Conservation (phyloP, 2,797 vertebrate genomes). For the Leptoclinus maculatus region DNA sequence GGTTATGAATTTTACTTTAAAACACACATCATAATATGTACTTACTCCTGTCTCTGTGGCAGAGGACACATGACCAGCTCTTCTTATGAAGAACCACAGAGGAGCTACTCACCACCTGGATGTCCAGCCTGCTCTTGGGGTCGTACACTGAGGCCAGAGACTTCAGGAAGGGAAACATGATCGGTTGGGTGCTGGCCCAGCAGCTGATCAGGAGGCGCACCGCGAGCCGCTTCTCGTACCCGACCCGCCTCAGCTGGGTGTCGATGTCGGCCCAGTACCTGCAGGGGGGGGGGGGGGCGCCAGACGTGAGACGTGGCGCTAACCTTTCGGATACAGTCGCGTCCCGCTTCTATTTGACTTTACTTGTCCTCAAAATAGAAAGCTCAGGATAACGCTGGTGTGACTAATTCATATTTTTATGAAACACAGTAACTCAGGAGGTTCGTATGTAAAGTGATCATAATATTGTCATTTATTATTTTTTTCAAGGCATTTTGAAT, state of each 20-base stretch:
- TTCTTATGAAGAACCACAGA: neutral
- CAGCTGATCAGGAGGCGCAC: constrained; percentile 90
- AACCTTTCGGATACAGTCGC: neutral
- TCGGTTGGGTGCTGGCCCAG: constrained; percentile 83
- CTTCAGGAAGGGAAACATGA: constrained; percentile 90
- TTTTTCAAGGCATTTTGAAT: too few relatives aligned
- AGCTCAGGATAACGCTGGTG: neutral
- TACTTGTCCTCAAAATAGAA: neutral
- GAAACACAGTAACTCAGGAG: too few relatives aligned
- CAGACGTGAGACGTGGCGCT: too few relatives aligned
- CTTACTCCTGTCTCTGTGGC: neutral
- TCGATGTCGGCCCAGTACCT: constrained; percentile 95
- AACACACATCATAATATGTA: neutral
- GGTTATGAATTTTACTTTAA: rapidly evolving
- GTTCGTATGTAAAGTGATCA: too few relatives aligned
- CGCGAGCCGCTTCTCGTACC: constrained; percentile 83
- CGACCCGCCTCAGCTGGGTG: constrained; percentile 81
- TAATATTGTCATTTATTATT: too few relatives aligned
- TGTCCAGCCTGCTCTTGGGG: constrained; percentile 76
- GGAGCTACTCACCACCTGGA: constrained; percentile 89
- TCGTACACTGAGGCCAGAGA: constrained; percentile 88
- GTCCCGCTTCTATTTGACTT: neutral
- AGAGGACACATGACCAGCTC: neutral
- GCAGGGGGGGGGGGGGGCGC: constrained; percentile 16
- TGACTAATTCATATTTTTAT: neutral